These are phyloP conservation scores for Terrapene triunguis DNA, from an alignment of 2,113 vertebrate genomes.

Conservation along the genomic window DNA sequence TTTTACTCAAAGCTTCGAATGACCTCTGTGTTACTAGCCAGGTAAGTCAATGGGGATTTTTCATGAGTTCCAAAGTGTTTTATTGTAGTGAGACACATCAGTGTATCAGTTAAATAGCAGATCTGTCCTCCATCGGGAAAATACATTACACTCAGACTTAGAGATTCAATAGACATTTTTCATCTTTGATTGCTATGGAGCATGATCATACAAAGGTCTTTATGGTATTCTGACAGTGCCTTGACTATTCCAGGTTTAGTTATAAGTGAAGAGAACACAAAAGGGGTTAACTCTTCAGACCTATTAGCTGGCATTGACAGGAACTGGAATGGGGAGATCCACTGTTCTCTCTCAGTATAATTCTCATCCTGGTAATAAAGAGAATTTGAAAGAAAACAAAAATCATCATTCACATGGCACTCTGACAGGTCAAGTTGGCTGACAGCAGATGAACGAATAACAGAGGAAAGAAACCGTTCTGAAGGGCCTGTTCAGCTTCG, in stretches of 20 bases:
- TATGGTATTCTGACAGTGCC: neutral
- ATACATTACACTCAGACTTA: neutral
- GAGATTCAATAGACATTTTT: neutral
- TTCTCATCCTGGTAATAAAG: neutral
- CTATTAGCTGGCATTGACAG: neutral
- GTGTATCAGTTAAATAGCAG: neutral
- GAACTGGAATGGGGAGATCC: neutral
- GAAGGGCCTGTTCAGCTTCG: accelerated
- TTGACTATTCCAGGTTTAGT: neutral
- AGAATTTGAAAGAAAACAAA: neutral
- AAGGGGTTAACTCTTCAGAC: neutral
- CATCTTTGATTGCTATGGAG: neutral
- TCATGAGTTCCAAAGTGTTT: neutral
- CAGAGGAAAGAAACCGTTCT: neutral
- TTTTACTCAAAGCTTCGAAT: neutral
- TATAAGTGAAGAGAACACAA: neutral
- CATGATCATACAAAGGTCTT: neutral
- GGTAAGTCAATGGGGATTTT: neutral
- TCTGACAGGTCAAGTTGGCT: neutral
- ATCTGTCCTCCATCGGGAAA: neutral
- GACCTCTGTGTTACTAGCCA: neutral
- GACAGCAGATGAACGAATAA: neutral
- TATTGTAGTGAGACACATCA: neutral
- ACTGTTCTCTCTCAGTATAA: neutral
- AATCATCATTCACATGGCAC: neutral